These are phyloP conservation scores for Gymnopithys bicolor DNA, from an alignment of 2,797 vertebrate species.

Conservation along the genomic window DNA sequence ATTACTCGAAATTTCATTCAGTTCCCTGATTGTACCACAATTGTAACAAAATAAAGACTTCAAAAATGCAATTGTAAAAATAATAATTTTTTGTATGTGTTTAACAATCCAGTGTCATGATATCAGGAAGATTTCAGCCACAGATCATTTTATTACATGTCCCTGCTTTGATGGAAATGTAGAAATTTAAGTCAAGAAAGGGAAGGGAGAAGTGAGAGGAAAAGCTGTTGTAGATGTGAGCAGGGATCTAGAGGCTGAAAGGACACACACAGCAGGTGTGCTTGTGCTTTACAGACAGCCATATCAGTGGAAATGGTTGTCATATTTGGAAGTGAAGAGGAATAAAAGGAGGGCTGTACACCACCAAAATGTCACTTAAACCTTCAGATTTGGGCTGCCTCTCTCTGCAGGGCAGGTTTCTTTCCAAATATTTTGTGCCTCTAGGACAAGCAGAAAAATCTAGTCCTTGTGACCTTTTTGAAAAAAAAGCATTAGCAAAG, in stretches of 20 bases:
- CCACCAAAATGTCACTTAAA: neutral
- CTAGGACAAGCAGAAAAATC: neutral
- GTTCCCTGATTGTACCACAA: neutral
- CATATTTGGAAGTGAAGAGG: neutral
- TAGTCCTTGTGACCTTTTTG: slow-evolving; percentile 16
- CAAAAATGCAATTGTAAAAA: neutral
- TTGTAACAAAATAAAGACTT: neutral
- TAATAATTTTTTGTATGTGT: neutral
- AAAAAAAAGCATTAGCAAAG: neutral
- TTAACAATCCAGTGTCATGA: neutral
- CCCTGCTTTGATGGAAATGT: neutral
- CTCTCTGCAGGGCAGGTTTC: neutral
- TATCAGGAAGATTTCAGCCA: neutral
- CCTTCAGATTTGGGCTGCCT: neutral
- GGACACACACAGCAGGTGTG: neutral
- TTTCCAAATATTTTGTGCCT: slow-evolving; percentile 7
- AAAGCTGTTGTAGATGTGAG: neutral
- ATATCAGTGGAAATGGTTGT: neutral
- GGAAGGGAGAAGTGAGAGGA: neutral
- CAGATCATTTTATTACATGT: neutral
- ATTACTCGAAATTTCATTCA: slow-evolving; percentile 35
- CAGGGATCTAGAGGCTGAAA: neutral
- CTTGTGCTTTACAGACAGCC: neutral
- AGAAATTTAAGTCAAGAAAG: neutral
- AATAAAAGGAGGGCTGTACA: neutral